Conservation (phyloP, 2,888 invertebrate species). For the Gandaritis pyraliata region DNA sequence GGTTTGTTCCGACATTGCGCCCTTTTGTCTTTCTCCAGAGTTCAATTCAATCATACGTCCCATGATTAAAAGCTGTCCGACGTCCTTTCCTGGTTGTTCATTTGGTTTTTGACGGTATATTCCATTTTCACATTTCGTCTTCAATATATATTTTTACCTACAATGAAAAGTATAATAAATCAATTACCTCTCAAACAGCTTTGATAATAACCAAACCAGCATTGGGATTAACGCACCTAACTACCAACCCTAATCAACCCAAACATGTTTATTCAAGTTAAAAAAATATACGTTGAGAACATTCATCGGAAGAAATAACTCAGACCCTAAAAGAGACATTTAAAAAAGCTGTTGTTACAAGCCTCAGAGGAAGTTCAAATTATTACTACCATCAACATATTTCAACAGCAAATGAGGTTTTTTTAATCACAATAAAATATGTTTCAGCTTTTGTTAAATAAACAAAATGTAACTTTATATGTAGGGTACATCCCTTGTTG, state of each 20-base stretch:
- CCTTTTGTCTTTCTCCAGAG: constrained; percentile 63
- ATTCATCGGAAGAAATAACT: constrained; percentile 65
- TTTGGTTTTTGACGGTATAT: constrained; percentile 16
- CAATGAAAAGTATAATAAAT: background rate
- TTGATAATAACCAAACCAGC: constrained; percentile 20
- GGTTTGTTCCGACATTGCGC: constrained; percentile 57
- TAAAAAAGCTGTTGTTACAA: constrained; percentile 53
- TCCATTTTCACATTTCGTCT: no score
- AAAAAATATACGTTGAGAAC: constrained; percentile 35
- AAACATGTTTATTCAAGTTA: constrained; percentile 41
- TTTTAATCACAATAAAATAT: constrained; percentile 39
- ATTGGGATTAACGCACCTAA: constrained; percentile 38
- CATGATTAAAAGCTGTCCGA: constrained; percentile 57
- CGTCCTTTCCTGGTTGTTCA: constrained; percentile 34
- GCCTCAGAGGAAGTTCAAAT: constrained; percentile 51
- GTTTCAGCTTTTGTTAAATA: constrained; percentile 46
- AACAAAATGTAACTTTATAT: constrained; percentile 50
- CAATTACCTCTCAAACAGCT: constrained; percentile 3
- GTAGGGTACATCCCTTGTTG: constrained; percentile 38
- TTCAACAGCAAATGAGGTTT: constrained; percentile 41
- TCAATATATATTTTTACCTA: no score
- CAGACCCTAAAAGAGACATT: constrained; percentile 39
- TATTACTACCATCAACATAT: constrained; percentile 48
- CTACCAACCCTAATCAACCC: constrained; percentile 36
- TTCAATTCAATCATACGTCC: constrained; percentile 61